phyloP scores from a whole-genome alignment of 1,140 invertebrate genomes.

The honey bee (Apis mellifera) region DNA sequence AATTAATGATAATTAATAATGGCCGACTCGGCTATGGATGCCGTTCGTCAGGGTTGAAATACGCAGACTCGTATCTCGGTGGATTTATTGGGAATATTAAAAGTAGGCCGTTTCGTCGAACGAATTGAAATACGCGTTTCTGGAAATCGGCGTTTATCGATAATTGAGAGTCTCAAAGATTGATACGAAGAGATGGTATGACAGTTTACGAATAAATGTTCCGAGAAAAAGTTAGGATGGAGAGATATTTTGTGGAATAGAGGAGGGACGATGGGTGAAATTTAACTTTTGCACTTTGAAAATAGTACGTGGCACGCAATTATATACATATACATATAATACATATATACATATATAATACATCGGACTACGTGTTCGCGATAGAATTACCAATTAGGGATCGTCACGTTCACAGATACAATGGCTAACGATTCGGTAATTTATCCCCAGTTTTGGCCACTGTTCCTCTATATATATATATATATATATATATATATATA shows the following conservation, averaged over 20 bases:
- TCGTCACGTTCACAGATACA: conserved; percentile 75
- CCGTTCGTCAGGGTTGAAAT: conserved; percentile 48
- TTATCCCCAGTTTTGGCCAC: conserved; percentile 71
- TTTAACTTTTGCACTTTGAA: conserved; percentile 8
- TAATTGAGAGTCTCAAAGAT: too few relatives aligned
- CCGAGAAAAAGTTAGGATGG: too few relatives aligned
- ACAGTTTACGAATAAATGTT: too few relatives aligned
- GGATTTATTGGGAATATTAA: conserved; percentile 25
- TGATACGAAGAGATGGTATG: too few relatives aligned
- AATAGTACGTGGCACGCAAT: conserved; percentile 32
- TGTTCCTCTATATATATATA: conserved; percentile 10
- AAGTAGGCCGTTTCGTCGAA: neutral
- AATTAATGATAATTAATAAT: conserved; percentile 70
- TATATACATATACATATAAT: too few relatives aligned
- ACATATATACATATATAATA: too few relatives aligned
- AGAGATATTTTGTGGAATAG: too few relatives aligned
- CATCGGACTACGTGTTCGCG: conserved; percentile 10
- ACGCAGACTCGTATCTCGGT: neutral
- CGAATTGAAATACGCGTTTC: neutral
- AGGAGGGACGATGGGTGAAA: neutral
- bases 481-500: conserved; percentile 31
- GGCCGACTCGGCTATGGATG: conserved; percentile 32
- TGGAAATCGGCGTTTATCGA: too few relatives aligned
- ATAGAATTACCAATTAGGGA: conserved; percentile 73
- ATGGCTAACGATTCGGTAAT: conserved; percentile 76